Conservation (phyloP, 2,797 vertebrate genomes). For the Streptopelia turtur region DNA sequence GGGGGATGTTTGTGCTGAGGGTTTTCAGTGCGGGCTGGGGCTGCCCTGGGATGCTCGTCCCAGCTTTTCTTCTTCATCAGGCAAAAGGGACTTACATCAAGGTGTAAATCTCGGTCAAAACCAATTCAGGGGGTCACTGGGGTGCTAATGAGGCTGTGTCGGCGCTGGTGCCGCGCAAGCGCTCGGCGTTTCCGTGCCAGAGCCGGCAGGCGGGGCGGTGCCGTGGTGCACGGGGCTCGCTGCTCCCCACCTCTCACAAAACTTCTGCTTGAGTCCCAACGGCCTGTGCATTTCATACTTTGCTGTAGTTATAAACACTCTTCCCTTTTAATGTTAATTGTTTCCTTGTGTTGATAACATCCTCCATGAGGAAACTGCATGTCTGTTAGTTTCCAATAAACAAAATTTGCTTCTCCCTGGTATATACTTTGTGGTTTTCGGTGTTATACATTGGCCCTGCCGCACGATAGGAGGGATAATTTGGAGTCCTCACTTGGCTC, state of each 20-base stretch:
- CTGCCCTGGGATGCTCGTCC: background rate
- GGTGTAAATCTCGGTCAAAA: background rate
- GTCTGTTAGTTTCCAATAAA: background rate
- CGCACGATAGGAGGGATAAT: background rate
- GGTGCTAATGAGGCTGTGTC: rapidly evolving
- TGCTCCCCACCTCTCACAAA: background rate
- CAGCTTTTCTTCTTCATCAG: background rate
- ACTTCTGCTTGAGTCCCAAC: background rate
- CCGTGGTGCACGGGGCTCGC: background rate
- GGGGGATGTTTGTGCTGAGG: background rate
- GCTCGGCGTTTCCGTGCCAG: background rate
- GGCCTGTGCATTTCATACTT: rapidly evolving
- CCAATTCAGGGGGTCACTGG: background rate
- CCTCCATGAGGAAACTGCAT: background rate
- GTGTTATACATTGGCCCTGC: background rate
- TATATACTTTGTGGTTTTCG: background rate
- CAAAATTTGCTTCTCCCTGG: background rate
- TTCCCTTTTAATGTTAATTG: background rate
- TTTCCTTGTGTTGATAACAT: background rate
- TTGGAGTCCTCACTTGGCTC: background rate
- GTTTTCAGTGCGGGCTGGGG: background rate
- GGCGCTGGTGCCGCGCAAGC: rapidly evolving
- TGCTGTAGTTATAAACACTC: background rate
- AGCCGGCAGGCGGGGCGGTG: background rate
- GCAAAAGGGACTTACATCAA: background rate